Conservation (phyloP, 2,113 vertebrate species). For the Hippocampus guttulatus region DNA sequence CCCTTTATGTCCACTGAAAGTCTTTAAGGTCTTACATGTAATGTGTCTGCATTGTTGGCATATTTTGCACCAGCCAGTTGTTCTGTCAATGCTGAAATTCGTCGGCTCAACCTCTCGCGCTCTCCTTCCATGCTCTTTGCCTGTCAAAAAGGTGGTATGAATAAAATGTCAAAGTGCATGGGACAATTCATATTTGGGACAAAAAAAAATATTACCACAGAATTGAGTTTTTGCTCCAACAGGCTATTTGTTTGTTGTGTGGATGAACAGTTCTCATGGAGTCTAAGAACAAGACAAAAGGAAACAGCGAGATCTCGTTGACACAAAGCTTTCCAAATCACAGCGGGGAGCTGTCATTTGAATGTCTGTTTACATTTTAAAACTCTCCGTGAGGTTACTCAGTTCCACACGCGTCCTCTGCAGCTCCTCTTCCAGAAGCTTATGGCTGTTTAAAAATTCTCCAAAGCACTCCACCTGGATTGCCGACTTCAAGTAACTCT, state of each 20-base stretch:
- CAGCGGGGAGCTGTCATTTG: background rate
- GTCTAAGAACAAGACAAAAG: conserved; percentile 49
- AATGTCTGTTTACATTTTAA: conserved; percentile 58
- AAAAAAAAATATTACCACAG: conserved; percentile 59
- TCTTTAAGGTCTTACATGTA: conserved; percentile 63
- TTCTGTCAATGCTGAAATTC: conserved; percentile 68
- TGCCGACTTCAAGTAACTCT: conserved; percentile 60
- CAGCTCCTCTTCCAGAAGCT: conserved; percentile 67
- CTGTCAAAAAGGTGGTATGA: conserved; percentile 39
- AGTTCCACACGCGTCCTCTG: conserved; percentile 69
- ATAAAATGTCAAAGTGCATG: background rate
- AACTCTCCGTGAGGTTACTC: conserved; percentile 61
- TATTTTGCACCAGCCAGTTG: conserved; percentile 64
- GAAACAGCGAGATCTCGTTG: background rate
- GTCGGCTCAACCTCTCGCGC: conserved; percentile 63
- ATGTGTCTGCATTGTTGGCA: conserved; percentile 62
- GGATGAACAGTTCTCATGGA: conserved; percentile 68
- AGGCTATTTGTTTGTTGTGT: conserved; percentile 66
- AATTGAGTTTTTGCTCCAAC: conserved; percentile 67
- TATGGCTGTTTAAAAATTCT: conserved; percentile 68
- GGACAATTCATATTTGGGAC: background rate
- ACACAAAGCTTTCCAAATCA: too few relatives aligned
- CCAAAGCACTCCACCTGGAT: conserved; percentile 68
- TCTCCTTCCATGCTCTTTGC: conserved; percentile 67
- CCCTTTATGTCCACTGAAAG: too few relatives aligned